Evolutionary conservation across 2,888 invertebrate species (phyloP).

Genomic region (Dynastes tityus): DNA sequence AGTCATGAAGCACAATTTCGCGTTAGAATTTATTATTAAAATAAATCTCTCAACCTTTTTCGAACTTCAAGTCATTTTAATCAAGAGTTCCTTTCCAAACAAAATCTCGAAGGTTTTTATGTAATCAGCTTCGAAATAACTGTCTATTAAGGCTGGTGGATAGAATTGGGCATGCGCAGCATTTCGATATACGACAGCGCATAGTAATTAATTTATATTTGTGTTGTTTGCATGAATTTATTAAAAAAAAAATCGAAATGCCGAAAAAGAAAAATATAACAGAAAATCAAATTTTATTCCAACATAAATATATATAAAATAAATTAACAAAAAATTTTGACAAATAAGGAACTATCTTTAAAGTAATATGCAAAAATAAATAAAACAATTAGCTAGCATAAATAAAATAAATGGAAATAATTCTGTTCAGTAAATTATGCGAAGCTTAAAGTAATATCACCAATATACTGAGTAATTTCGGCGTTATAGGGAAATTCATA

Average conservation of each 20-base stretch:
- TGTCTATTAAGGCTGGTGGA: too few species aligned
- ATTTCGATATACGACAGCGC: too few species aligned
- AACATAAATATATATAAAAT: slow-evolving; percentile 23
- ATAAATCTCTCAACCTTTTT: too few species aligned
- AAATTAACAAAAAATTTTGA: slow-evolving; percentile 38
- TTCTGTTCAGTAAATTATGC: neutral
- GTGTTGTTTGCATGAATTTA: neutral
- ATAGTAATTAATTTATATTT: too few species aligned
- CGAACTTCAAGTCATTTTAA: too few species aligned
- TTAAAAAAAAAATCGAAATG: slow-evolving; percentile 7
- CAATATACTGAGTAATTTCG: neutral
- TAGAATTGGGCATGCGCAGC: too few species aligned
- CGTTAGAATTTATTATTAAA: too few species aligned
- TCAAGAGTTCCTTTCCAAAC: too few species aligned
- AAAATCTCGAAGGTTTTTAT: too few species aligned
- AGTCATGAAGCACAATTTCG: too few species aligned
- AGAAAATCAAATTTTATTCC: slow-evolving; percentile 41
- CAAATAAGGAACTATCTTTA: slow-evolving; percentile 17
- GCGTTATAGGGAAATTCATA: slow-evolving; percentile 7
- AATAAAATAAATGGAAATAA: neutral
- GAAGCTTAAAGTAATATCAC: slow-evolving; percentile 3
- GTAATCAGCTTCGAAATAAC: too few species aligned
- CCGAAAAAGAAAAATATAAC: slow-evolving; percentile 29
- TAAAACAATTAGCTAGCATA: too few species aligned
- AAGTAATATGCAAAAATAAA: neutral